phyloP scores from a whole-genome alignment of 2,888 invertebrate species.

The Drosophila nr. medialis region DNA sequence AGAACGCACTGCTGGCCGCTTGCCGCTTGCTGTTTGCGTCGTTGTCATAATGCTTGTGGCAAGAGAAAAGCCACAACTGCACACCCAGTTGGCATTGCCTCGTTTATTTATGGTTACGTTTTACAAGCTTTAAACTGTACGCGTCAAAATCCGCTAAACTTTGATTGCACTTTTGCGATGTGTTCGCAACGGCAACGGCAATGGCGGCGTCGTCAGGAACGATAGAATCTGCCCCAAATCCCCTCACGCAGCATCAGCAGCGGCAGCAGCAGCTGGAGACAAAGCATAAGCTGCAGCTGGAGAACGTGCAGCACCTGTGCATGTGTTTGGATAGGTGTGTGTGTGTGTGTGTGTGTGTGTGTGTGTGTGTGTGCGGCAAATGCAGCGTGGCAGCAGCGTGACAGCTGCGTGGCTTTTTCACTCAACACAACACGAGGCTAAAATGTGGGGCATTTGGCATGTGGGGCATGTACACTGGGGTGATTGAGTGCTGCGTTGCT shows the following conservation, averaged over 20 bases:
- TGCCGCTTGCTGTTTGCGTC: conserved; percentile 1
- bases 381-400: conserved; percentile 74
- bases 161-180: conserved; percentile 63
- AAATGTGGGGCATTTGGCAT: conserved; percentile 8
- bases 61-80: not conserved
- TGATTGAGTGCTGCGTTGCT: conserved; percentile 15
- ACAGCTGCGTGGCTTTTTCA: conserved; percentile 71
- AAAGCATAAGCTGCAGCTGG: conserved; percentile 5
- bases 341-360: conserved; percentile 6
- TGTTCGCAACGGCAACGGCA: conserved; percentile 2
- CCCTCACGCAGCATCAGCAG: conserved; percentile 25
- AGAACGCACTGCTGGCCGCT: not conserved
- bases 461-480: conserved; percentile 2
- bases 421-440: conserved; percentile 54
- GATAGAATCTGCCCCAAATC: conserved; percentile 30
- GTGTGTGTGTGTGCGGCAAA: conserved; percentile 42
- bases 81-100: conserved; percentile 19
- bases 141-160: conserved; percentile 60
- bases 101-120: conserved; percentile 70
- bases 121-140: conserved; percentile 70
- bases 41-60: conserved; percentile 18
- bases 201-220: conserved; percentile 1
- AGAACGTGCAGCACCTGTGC: conserved; percentile 60
- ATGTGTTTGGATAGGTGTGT: not conserved
- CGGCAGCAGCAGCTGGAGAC: conserved; percentile 12